phyloP scores from a whole-genome alignment of 1,140 invertebrate species.

The Trachymyrmex cornetzi region DNA sequence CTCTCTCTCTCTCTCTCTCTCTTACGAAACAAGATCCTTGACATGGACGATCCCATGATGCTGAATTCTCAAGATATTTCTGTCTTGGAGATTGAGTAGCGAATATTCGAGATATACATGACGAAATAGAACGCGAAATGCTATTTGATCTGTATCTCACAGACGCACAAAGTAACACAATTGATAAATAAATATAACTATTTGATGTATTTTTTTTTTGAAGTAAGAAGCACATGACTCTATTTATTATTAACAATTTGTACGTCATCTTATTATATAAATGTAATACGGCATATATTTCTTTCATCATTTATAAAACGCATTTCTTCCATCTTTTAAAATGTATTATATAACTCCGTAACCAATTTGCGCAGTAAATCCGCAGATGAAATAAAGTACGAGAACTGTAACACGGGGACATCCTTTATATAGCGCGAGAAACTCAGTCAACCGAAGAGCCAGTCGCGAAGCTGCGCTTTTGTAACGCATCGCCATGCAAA shows the following conservation, averaged over 20 bases:
- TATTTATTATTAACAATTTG: not conserved
- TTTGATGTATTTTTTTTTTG: not conserved
- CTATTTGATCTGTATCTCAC: not conserved
- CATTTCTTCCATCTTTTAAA: not conserved
- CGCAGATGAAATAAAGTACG: not conserved
- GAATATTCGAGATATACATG: slow-evolving; percentile 3
- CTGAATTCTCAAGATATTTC: slow-evolving; percentile 44
- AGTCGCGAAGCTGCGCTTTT: slow-evolving; percentile 16
- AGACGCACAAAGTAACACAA: not conserved
- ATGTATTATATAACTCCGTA: not conserved
- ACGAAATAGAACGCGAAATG: slow-evolving; percentile 32
- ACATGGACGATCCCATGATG: not conserved
- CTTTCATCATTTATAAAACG: not conserved
- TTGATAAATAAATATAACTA: not conserved
- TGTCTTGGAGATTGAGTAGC: not conserved
- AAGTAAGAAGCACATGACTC: not conserved
- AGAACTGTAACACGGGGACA: not conserved
- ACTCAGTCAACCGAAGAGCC: not conserved
- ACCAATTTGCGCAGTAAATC: not conserved
- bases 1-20: too few relatives aligned
- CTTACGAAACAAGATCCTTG: slow-evolving; percentile 29
- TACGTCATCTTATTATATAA: not conserved
- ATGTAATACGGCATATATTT: not conserved
- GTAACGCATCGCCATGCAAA: not conserved
- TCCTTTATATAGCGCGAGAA: slow-evolving; percentile 15